Evolutionary conservation across 2,888 invertebrate species (phyloP).

Genomic region (Crioceris asparagi): DNA sequence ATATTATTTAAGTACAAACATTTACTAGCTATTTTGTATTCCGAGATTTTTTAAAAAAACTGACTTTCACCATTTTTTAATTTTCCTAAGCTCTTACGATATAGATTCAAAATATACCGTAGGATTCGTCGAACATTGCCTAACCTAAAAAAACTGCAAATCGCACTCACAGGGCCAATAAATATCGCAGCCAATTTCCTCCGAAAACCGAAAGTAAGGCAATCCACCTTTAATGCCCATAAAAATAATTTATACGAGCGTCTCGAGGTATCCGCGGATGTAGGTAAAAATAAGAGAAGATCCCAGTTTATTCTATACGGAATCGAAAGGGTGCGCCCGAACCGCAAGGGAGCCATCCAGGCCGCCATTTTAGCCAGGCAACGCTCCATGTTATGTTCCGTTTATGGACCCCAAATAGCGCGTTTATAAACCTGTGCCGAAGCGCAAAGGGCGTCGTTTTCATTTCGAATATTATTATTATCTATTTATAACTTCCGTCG

Average conservation of each 20-base stretch:
- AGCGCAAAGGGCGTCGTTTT: conserved; percentile 36
- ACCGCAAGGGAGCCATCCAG: conserved; percentile 30
- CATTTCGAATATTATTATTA: conserved; percentile 36
- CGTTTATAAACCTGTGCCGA: conserved; percentile 37
- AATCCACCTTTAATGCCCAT: conserved; percentile 15
- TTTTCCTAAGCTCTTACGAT: no score
- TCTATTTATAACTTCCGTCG: conserved; percentile 24
- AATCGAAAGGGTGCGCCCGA: conserved; percentile 23
- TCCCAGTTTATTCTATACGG: conserved; percentile 16
- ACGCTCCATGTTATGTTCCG: conserved; percentile 35
- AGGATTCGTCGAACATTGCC: no score
- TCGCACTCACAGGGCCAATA: conserved; percentile 8
- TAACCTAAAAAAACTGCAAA: no score
- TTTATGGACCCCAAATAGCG: conserved; percentile 37
- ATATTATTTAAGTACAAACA: no score
- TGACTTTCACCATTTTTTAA: no score
- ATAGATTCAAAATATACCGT: no score
- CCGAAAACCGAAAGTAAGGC: conserved; percentile 15
- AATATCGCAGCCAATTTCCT: conserved; percentile 14
- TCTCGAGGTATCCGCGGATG: no score
- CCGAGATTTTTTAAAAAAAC: no score
- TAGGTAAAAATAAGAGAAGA: conserved; percentile 9
- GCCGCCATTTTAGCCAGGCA: conserved; percentile 32
- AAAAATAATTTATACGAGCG: conserved; percentile 18
- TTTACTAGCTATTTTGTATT: no score